Conservation (phyloP, 2,797 vertebrate genomes). For the Cirrhinus molitorella region DNA sequence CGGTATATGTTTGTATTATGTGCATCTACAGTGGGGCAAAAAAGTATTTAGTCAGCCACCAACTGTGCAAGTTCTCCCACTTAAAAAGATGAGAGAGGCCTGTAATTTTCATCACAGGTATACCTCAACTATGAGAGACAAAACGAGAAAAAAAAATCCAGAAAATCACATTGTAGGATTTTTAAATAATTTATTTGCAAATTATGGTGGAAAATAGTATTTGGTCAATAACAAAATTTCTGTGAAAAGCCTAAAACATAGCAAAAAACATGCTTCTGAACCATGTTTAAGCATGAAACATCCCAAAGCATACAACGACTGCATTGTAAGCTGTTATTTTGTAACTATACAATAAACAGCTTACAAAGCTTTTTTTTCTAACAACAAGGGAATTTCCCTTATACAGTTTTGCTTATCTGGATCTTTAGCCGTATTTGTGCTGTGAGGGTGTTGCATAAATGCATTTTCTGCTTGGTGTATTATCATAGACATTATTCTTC, state of each 20-base stretch:
- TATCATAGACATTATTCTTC: background rate
- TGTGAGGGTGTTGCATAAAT: background rate
- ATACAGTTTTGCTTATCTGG: slow-evolving; percentile 15
- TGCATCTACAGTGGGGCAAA: background rate
- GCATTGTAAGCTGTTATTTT: background rate
- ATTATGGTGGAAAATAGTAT: no score
- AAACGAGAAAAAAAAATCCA: no score
- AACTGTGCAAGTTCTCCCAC: no score
- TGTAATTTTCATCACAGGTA: no score
- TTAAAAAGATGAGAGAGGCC: no score
- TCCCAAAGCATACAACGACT: background rate
- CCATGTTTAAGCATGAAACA: background rate
- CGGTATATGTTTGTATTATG: background rate
- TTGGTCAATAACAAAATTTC: no score
- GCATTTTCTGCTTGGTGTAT: slow-evolving; percentile 5
- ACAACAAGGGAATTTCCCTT: background rate
- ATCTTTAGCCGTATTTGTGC: background rate
- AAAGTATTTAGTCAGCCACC: no score
- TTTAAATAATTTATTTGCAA: no score
- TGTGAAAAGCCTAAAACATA: background rate
- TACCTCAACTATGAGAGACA: no score
- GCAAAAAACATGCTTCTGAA: background rate
- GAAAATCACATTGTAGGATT: no score
- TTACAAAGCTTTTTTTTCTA: background rate
- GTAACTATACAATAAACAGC: slow-evolving; percentile 10